These are phyloP conservation scores for Apostichopus japonicus DNA, from an alignment of 35 echinoderm and acorn worm genomes.

Conservation along the genomic window DNA sequence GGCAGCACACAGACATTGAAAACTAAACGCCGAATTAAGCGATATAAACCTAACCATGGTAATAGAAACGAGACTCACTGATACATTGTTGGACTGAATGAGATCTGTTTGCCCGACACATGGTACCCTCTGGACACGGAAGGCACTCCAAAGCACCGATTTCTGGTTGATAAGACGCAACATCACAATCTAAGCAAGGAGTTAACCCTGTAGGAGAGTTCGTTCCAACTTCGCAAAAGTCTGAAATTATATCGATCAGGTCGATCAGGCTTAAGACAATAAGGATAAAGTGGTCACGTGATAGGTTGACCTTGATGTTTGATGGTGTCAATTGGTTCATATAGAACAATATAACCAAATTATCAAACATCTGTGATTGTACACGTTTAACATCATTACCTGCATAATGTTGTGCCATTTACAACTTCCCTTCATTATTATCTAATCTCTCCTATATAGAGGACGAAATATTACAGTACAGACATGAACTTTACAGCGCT, in stretches of 20 bases:
- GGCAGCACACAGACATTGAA: not conserved
- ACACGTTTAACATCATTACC: too few relatives aligned
- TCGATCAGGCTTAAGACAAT: not conserved
- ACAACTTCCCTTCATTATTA: too few relatives aligned
- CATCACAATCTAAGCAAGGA: not conserved
- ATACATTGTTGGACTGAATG: not conserved
- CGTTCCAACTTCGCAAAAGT: not conserved
- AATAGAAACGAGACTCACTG: not conserved
- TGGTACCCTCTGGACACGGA: not conserved
- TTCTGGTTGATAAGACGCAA: not conserved
- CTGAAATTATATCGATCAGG: not conserved
- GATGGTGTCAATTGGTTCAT: too few relatives aligned
- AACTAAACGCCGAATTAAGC: not conserved
- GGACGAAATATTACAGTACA: too few relatives aligned
- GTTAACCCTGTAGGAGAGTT: not conserved
- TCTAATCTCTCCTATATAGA: too few relatives aligned
- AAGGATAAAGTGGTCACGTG: too few relatives aligned
- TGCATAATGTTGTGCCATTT: too few relatives aligned
- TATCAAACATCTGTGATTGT: too few relatives aligned
- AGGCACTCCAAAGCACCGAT: not conserved
- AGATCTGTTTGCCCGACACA: not conserved
- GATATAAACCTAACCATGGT: not conserved
- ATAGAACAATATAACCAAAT: too few relatives aligned
- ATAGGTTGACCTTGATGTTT: too few relatives aligned
- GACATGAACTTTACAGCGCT: too few relatives aligned